A percentile compares a stretch with the other conserved stretches of the same genome.
Evolutionary conservation across 2,797 vertebrate genomes (phyloP).

Genomic region (Emydoidea blandingii): DNA sequence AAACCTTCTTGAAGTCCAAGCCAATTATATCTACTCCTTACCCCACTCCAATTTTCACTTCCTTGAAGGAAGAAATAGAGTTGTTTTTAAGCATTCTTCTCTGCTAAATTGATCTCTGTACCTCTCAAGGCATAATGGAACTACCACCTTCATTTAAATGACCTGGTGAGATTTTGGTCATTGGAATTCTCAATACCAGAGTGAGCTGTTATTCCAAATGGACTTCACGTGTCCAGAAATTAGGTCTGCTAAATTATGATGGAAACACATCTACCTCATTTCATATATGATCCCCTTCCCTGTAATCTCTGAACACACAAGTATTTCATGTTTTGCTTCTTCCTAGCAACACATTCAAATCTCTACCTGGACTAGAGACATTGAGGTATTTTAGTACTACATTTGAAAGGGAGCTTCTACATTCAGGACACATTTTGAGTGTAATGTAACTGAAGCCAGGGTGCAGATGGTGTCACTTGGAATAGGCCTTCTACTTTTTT

Average conservation of each 20-base stretch:
- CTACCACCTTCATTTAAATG: neutral
- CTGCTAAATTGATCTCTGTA: neutral
- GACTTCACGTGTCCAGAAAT: neutral
- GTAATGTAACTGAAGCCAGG: neutral
- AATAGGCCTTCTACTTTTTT: neutral
- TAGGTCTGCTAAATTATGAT: accelerated
- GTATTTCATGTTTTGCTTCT: neutral
- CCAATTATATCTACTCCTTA: neutral
- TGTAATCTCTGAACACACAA: accelerated
- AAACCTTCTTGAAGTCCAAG: neutral
- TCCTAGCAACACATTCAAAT: accelerated
- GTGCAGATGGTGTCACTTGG: neutral
- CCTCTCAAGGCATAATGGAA: neutral
- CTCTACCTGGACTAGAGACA: neutral
- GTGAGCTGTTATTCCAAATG: neutral
- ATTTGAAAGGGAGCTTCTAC: neutral
- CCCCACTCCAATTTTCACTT: neutral
- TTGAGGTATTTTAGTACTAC: accelerated
- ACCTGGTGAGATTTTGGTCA: accelerated
- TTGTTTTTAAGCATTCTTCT: neutral
- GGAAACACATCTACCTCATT: accelerated
- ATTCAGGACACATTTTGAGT: neutral
- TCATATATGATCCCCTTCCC: neutral
- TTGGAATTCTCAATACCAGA: neutral
- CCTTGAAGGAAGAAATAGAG: neutral